phyloP scores from a whole-genome alignment of 2,888 invertebrate genomes.

The Chymomyza fuscimana region DNA sequence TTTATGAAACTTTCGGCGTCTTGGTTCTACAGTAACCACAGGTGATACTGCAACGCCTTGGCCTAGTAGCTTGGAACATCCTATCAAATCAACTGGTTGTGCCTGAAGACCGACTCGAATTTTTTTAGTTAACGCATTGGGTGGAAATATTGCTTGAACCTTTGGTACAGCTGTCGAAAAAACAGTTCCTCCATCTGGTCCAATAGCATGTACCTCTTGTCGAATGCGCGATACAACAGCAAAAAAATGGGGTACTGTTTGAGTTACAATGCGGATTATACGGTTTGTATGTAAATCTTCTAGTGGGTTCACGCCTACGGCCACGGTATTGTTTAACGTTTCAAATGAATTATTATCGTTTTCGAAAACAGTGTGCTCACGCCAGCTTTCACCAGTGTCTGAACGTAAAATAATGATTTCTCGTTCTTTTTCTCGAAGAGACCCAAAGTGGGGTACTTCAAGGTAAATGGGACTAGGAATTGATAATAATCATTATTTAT shows the following conservation, averaged over 20 bases:
- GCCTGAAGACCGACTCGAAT: slow-evolving; percentile 99
- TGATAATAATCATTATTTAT: background rate
- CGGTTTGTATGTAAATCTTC: slow-evolving; percentile 93
- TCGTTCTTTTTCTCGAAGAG: slow-evolving; percentile 94
- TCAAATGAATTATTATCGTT: slow-evolving; percentile 94
- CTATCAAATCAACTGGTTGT: slow-evolving; percentile 93
- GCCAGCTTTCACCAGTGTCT: slow-evolving; percentile 99
- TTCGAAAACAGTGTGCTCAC: slow-evolving; percentile 94
- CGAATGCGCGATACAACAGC: slow-evolving; percentile 96
- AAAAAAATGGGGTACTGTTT: slow-evolving; percentile 98
- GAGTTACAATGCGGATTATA: slow-evolving; percentile 95
- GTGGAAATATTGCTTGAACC: slow-evolving; percentile 92
- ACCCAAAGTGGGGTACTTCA: slow-evolving; percentile 98
- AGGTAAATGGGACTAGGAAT: slow-evolving; percentile 90
- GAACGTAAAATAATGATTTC: slow-evolving; percentile 97
- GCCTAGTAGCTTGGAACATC: slow-evolving; percentile 92
- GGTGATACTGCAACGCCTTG: slow-evolving; percentile 98
- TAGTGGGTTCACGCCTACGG: slow-evolving; percentile 81
- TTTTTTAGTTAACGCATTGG: slow-evolving; percentile 98
- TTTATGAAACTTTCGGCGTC: slow-evolving; percentile 98
- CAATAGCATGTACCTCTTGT: slow-evolving; percentile 98
- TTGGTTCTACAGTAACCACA: slow-evolving; percentile 98
- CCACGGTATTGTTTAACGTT: slow-evolving; percentile 91
- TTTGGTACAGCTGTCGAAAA: slow-evolving; percentile 96
- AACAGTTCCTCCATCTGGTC: slow-evolving; percentile 98